phyloP scores from a whole-genome alignment of 2,888 invertebrate genomes.

The Acronicta alni region DNA sequence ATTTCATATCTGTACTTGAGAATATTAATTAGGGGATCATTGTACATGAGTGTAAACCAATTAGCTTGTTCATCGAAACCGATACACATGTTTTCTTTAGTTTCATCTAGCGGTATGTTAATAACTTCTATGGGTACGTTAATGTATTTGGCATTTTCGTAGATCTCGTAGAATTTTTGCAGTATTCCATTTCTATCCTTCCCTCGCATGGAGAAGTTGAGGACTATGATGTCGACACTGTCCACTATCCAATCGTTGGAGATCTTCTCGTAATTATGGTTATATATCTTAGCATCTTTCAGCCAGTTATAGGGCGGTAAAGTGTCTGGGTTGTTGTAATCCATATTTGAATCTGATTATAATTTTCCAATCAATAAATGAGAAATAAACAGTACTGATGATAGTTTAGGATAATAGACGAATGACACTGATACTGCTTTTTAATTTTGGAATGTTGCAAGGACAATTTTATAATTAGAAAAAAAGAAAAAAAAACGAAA shows the following conservation, averaged over 20 bases:
- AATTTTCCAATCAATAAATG: too few species aligned
- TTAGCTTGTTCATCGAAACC: conserved; percentile 78
- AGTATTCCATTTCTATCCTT: conserved; percentile 74
- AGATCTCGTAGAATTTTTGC: conserved; percentile 75
- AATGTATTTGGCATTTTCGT: conserved; percentile 73
- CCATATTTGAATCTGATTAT: not conserved
- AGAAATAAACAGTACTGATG: too few species aligned
- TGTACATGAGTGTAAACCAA: conserved; percentile 77
- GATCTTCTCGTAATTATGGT: conserved; percentile 66
- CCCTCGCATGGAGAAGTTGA: conserved; percentile 73
- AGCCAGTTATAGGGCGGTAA: conserved; percentile 71
- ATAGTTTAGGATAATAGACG: too few species aligned
- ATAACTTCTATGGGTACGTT: conserved; percentile 82
- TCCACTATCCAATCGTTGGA: conserved; percentile 69
- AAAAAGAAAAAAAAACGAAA: too few species aligned
- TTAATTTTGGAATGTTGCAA: too few species aligned
- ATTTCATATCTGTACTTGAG: conserved; percentile 74
- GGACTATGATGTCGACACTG: conserved; percentile 71
- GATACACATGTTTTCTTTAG: conserved; percentile 60
- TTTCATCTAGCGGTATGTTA: conserved; percentile 77
- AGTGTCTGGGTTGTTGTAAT: not conserved
- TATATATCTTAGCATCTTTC: conserved; percentile 66
- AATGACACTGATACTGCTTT: not conserved
- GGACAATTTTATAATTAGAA: too few species aligned
- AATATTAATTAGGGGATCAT: conserved; percentile 69